These are phyloP conservation scores for Verasper variegatus DNA, from an alignment of 2,113 vertebrate genomes.

Conservation along the genomic window DNA sequence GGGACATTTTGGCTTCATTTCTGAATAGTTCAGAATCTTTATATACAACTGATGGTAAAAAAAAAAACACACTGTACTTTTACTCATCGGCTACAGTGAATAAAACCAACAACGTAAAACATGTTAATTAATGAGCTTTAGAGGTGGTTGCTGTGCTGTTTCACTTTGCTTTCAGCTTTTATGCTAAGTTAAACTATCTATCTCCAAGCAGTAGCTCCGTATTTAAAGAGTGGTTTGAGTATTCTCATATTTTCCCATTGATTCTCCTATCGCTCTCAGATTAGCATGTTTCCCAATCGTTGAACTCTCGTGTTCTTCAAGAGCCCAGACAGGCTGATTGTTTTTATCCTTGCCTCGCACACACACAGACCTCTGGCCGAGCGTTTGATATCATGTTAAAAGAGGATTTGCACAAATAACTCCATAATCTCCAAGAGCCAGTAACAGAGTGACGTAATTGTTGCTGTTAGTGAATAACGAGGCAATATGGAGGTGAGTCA, in stretches of 20 bases:
- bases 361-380: conserved; percentile 45
- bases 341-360: conserved; percentile 32
- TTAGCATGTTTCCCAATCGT: neutral
- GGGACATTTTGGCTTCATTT: too few relatives aligned
- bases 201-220: neutral
- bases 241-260: neutral
- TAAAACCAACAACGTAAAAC: neutral
- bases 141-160: neutral
- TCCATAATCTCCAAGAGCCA: conserved; percentile 75
- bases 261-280: neutral
- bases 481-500: conserved; percentile 80
- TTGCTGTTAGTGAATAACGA: conserved; percentile 75
- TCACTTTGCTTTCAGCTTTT: neutral
- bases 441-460: conserved; percentile 78
- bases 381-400: conserved; percentile 74
- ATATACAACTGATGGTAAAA: neutral
- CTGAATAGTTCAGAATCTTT: too few relatives aligned
- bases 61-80: neutral
- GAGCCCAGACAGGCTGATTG: conserved; percentile 33
- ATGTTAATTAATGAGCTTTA: neutral
- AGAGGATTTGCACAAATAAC: conserved; percentile 77
- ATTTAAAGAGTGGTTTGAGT: neutral
- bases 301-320: neutral
- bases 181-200: neutral
- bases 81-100: neutral